phyloP scores from a whole-genome alignment of 2,888 invertebrate genomes.

The Drosophila demipolita region DNA sequence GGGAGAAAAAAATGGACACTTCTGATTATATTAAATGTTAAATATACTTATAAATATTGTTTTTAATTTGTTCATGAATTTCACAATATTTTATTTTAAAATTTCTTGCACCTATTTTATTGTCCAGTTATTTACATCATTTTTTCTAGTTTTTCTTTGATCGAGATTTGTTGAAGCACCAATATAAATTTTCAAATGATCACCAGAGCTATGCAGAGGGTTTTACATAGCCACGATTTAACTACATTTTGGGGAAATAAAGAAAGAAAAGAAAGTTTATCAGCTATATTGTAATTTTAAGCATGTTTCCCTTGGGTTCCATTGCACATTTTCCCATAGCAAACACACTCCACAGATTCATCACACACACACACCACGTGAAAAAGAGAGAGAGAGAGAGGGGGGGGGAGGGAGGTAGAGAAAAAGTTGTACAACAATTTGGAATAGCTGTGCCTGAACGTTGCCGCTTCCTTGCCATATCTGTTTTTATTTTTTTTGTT shows the following conservation, averaged over 20 bases:
- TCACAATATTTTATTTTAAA: neutral
- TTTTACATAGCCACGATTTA: neutral
- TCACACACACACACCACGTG: slow-evolving; percentile 7
- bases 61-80: too few relatives aligned
- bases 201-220: neutral
- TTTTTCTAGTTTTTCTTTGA: neutral
- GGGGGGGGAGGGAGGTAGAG: neutral
- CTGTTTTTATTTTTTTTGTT: slow-evolving; percentile 19
- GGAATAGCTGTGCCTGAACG: slow-evolving; percentile 39
- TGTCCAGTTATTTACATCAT: neutral
- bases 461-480: slow-evolving; percentile 15
- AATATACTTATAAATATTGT: too few relatives aligned
- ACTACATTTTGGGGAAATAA: neutral
- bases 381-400: neutral
- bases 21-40: too few relatives aligned
- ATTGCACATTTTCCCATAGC: slow-evolving; percentile 52
- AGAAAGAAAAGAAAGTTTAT: slow-evolving; percentile 13
- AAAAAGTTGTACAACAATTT: slow-evolving; percentile 7
- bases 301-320: slow-evolving; percentile 46
- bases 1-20: too few relatives aligned
- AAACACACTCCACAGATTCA: slow-evolving; percentile 36
- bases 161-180: neutral
- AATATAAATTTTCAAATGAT: neutral
- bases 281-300: slow-evolving; percentile 36
- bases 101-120: neutral